Conservation (phyloP, 2,113 vertebrate genomes). For the Siniperca knerii region DNA sequence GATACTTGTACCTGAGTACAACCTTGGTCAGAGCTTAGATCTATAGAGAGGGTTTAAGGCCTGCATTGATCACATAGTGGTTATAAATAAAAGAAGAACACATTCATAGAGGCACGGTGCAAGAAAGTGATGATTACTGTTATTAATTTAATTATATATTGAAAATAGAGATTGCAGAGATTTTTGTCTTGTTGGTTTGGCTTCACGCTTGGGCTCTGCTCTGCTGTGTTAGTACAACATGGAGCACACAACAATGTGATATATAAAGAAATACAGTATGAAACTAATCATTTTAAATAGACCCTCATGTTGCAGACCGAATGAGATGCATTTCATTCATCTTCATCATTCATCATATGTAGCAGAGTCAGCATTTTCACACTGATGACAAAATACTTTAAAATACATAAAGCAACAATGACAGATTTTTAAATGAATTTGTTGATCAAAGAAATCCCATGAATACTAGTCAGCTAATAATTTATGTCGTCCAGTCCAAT, state of each 20-base stretch:
- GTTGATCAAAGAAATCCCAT: too few relatives aligned
- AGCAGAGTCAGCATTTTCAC: too few relatives aligned
- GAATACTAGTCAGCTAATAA: too few relatives aligned
- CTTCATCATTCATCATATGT: background rate
- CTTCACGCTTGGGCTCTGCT: background rate
- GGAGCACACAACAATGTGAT: background rate
- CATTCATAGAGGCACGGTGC: background rate
- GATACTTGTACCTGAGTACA: background rate
- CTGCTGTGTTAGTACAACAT: background rate
- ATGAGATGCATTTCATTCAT: too few relatives aligned
- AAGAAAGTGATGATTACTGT: background rate
- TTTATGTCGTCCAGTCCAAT: too few relatives aligned
- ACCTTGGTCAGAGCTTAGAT: background rate
- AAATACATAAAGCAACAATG: too few relatives aligned
- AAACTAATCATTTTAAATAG: background rate
- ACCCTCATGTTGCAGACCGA: too few relatives aligned
- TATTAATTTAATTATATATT: background rate
- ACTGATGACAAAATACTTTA: too few relatives aligned
- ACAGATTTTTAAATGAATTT: too few relatives aligned
- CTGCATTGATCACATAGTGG: background rate
- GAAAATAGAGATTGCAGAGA: background rate
- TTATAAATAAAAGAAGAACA: background rate
- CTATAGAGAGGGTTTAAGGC: background rate
- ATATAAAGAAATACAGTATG: background rate
- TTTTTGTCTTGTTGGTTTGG: background rate